Percentiles rank a stretch among this genome's conserved stretches.
Evolutionary conservation across 1,140 invertebrate species (phyloP).

Genomic region (Hyles euphorbiae): DNA sequence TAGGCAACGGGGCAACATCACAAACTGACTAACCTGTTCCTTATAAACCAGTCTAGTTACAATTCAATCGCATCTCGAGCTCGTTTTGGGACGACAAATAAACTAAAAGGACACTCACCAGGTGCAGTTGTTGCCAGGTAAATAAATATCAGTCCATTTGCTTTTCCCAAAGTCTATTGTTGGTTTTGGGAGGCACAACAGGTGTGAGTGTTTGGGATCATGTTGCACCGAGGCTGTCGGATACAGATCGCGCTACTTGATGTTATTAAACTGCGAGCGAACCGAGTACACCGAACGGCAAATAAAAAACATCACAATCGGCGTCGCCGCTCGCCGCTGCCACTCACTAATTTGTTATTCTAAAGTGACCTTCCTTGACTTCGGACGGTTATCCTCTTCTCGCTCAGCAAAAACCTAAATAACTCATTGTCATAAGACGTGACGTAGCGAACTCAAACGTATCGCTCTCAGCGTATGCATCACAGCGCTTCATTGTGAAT

Average conservation of each 20-base stretch:
- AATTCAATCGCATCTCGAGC: constrained; percentile 34
- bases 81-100: constrained; percentile 30
- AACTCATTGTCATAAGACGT: constrained; percentile 23
- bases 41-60: constrained; percentile 42
- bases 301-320: constrained; percentile 29
- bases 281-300: constrained; percentile 16
- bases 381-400: constrained; percentile 28
- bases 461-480: not conserved
- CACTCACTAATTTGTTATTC: constrained; percentile 47
- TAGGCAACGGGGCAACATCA: constrained; percentile 1
- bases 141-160: constrained; percentile 13
- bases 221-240: not conserved
- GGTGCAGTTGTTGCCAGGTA: constrained; percentile 38
- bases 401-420: constrained; percentile 12
- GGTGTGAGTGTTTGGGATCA: constrained; percentile 1
- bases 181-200: not conserved
- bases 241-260: constrained; percentile 15
- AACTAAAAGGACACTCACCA: constrained; percentile 27
- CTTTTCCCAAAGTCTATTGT: constrained; percentile 9
- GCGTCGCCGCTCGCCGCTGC: constrained; percentile 18
- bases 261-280: constrained; percentile 29
- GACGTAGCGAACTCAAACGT: constrained; percentile 3
- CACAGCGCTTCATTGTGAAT: not conserved
- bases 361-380: constrained; percentile 51
- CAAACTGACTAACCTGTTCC: constrained; percentile 32